Evolutionary conservation across 2,113 vertebrate species (phyloP).

Genomic region (Tauraco erythrolophus): DNA sequence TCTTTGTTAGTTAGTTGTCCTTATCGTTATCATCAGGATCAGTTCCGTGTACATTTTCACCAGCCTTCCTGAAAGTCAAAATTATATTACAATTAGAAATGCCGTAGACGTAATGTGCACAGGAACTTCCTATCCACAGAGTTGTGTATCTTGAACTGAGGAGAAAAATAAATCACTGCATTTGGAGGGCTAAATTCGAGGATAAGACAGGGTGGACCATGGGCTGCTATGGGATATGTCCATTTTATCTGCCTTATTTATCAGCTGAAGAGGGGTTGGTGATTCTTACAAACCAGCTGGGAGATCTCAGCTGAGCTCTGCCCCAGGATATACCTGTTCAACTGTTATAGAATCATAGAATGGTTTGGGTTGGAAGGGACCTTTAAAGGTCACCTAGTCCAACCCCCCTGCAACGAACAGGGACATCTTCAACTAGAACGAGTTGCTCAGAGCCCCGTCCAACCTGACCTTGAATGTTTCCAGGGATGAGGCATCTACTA

Average conservation of each 20-base stretch:
- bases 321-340: neutral
- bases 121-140: constrained; percentile 32
- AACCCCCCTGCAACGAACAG: no score
- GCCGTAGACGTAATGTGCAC: neutral
- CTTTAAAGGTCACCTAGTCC: no score
- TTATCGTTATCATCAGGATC: constrained; percentile 50
- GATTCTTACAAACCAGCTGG: neutral
- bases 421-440: no score
- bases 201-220: neutral
- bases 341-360: neutral
- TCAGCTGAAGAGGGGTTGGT: neutral
- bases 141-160: neutral
- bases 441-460: no score
- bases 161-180: neutral
- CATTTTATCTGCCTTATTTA: neutral
- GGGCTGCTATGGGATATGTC: neutral
- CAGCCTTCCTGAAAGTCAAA: constrained; percentile 46
- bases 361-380: no score
- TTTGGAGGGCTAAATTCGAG: neutral
- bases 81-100: neutral
- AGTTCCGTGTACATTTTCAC: constrained; percentile 9
- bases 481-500: no score
- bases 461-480: no score
- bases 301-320: neutral
- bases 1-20: neutral